Evolutionary conservation across 2,888 invertebrate species (phyloP).

Genomic region (Conus canariensis): DNA sequence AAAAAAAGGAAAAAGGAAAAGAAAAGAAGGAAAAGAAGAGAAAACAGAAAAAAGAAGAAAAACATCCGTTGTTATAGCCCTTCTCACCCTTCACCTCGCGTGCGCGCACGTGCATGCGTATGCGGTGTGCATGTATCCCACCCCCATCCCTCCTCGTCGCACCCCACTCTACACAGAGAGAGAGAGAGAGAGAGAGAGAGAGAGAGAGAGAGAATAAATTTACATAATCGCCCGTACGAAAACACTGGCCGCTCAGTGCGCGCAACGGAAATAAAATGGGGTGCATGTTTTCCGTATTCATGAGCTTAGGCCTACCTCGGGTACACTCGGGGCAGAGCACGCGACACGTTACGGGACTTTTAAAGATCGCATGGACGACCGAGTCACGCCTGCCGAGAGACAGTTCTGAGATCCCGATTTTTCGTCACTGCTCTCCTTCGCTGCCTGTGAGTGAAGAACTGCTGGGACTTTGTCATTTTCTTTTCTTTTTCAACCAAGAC

Average conservation of each 20-base stretch:
- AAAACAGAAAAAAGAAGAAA: not conserved
- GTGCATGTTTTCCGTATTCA: not conserved
- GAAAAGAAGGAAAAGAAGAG: not conserved
- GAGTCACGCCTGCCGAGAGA: not conserved
- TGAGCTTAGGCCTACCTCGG: not conserved
- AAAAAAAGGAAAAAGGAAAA: not conserved
- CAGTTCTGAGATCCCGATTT: not conserved
- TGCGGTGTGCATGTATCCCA: no score
- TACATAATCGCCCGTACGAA: not conserved
- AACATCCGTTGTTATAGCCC: no score
- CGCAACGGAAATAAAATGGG: not conserved
- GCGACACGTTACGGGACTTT: conserved; percentile 15
- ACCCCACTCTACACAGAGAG: no score
- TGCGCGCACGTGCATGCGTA: no score
- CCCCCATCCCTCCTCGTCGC: no score
- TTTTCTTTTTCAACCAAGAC: not conserved
- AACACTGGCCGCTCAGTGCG: not conserved
- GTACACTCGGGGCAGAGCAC: conserved; percentile 5
- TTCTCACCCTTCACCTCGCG: no score
- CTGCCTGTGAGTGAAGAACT: not conserved
- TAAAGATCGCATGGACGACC: not conserved
- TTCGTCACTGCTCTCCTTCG: not conserved
- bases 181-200: not conserved
- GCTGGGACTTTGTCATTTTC: not conserved
- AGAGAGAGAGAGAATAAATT: not conserved